Base-by-base conservation (phyloP, 2,888 invertebrate genomes). In the Tachina grossa region DNA sequence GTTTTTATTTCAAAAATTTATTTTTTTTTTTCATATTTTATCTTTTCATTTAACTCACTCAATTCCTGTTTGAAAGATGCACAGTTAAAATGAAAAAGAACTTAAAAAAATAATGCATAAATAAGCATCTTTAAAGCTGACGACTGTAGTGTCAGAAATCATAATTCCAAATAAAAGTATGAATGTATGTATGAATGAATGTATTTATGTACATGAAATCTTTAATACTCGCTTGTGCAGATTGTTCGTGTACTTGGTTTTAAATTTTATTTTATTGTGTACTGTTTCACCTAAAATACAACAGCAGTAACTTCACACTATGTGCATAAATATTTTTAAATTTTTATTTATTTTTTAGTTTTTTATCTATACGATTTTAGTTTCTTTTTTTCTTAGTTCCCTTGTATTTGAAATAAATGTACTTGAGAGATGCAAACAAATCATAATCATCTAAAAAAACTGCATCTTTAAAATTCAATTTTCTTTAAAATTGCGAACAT, bases 21-120 rank as follows among this genome's bases (percentile, higher is more conserved):
- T 19, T 65, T 65, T 49, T 19, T 13, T 39, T 45, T 65, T 65
- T 49, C 19, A 14, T 10, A 49, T 43, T 43, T 47, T 59, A 13
- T 81, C 43, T 69, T 45, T 59, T 43, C 47, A 16, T 61, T 71
- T 43, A 55, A 51, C 41, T 53, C 19, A 47, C 31, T 31, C 31
- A 31, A 31, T 55, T 71, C 41, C 57, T 57, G 66, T 47, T 53
- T 47, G 16, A 59, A 22, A 82, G 41, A 55, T 63, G 69, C 45
- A 75, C 71, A 79, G 31, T 75, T 80, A 41, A 45, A 53, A 72
- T 14, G 51, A 16, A 47, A 72, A 57, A 45, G 14, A n/a, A n/a
- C n/a, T n/a, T n/a, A n/a, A n/a, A 65, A 51, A 80, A 82, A 74
- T 59, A 63, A 79, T 71, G 85, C 81, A 82, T 85, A 85, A 85